Percentiles rank a stretch among this genome's conserved stretches.
phyloP scores from a whole-genome alignment of 1,140 invertebrate species.

The Luehdorfia chinensis region DNA sequence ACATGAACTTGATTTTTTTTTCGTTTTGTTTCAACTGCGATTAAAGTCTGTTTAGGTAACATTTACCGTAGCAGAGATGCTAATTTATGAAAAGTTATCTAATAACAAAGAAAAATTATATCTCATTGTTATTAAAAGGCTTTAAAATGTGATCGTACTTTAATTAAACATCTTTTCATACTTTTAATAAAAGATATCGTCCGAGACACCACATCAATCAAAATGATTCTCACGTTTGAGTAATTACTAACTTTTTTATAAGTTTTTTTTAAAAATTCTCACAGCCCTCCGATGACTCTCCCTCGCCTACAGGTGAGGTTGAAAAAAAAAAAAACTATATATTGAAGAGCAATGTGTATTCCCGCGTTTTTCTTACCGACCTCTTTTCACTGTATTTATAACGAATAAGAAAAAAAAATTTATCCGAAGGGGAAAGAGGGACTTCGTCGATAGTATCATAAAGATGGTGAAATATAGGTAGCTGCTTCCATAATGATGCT shows the following conservation, averaged over 20 bases:
- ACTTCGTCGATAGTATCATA: too few species aligned
- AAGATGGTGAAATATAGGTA: too few species aligned
- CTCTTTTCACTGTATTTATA: slow-evolving; percentile 20
- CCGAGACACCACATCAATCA: slow-evolving; percentile 21
- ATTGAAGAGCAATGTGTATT: slow-evolving; percentile 26
- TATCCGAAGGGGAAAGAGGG: neutral
- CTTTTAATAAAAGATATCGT: neutral
- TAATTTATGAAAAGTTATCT: too few species aligned
- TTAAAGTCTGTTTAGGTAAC: too few species aligned
- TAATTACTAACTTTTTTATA: slow-evolving; percentile 41
- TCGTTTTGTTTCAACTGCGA: too few species aligned
- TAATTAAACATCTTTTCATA: neutral
- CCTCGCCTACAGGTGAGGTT: slow-evolving; percentile 48
- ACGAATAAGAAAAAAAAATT: slow-evolving; percentile 1
- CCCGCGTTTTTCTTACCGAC: slow-evolving; percentile 26
- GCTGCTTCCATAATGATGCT: too few species aligned
- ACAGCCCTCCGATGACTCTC: slow-evolving; percentile 30
- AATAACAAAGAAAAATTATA: too few species aligned
- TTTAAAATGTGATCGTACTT: too few species aligned
- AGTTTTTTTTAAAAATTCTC: slow-evolving; percentile 31
- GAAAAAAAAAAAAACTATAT: slow-evolving; percentile 34
- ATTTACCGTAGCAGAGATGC: too few species aligned
- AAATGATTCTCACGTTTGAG: slow-evolving; percentile 41
- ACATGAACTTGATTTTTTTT: too few species aligned
- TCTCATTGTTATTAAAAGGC: too few species aligned